These are phyloP conservation scores for Pithys albifrons DNA, from an alignment of 2,113 vertebrate genomes.

Conservation along the genomic window DNA sequence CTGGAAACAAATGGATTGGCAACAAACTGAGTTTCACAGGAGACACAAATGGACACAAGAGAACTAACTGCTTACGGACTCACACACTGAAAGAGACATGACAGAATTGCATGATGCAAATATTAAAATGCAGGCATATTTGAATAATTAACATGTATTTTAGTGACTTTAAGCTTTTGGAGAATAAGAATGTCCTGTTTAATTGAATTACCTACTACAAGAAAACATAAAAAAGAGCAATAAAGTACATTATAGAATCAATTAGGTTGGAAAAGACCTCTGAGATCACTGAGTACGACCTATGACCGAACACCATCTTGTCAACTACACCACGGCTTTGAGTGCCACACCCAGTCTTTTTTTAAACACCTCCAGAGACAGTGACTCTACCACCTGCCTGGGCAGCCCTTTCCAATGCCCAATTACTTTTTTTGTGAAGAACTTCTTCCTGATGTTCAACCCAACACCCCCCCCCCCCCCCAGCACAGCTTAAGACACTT, in stretches of 20 bases:
- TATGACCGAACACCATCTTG: background rate
- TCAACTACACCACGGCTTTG: background rate
- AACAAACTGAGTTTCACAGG: background rate
- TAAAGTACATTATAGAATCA: background rate
- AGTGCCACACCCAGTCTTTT: background rate
- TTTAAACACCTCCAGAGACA: background rate
- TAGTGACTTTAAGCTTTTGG: background rate
- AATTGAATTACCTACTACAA: background rate
- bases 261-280: background rate
- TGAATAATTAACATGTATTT: background rate
- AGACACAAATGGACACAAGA: background rate
- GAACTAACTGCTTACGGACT: background rate
- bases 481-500: background rate
- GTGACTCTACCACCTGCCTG: background rate
- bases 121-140: background rate
- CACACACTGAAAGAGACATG: background rate
- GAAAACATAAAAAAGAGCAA: background rate
- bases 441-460: background rate
- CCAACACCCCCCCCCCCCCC: background rate
- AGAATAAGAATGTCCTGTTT: background rate
- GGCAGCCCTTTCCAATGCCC: background rate
- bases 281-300: background rate
- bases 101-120: background rate
- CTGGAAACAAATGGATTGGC: background rate
- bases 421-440: background rate